Base-by-base conservation (phyloP, 2,113 vertebrate genomes). In the Dascyllus trimaculatus region DNA sequence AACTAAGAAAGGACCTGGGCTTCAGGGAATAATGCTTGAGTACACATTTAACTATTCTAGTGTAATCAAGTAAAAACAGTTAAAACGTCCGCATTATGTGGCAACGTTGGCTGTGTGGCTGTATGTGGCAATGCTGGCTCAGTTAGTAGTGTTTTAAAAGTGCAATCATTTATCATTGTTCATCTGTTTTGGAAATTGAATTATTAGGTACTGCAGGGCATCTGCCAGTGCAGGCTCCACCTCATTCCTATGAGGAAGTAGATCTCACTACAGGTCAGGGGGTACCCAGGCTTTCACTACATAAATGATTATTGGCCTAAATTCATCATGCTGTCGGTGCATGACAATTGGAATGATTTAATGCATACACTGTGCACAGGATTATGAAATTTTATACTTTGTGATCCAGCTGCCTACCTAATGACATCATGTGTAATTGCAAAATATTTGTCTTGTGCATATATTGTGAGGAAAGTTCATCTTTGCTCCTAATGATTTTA, bases 351-450 rank as follows among this genome's bases (percentile, higher is more conserved):
- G 9, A 76, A 68, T 67, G 53, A 75, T 52, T 19, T 43, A 32
- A 53, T 4, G 22, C 62, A 59, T 17, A 60, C 18, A 49, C 46
- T 19, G 46, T 52, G 40, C 6, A 58, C 53, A 29, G 2, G 14
- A 51, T 59, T 26, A 53, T 29, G 8, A 10, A 14, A 13, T 54
- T 77, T 69, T 61, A 67, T 53, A 61, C 57, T 61, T 69, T 54
- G 67, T 51, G 49, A 22, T 22, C 29, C 40, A 54, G 19, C 21
- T 45, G 15, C 61, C 64, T 52, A 53, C 10, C 43, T 62, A 61
- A 54, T 69, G 48, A 54, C 49, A 46, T 35, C 4, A 54, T 24
- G 35, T 62, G 46, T 54, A 61, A 62, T 54, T 53, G 48, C 21
- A 58, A 51, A 48, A 32, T 45, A 53, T 61, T 62, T 77, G 64